Evolutionary conservation across 2,113 vertebrate genomes (phyloP).

Genomic region (Holacanthus passer): DNA sequence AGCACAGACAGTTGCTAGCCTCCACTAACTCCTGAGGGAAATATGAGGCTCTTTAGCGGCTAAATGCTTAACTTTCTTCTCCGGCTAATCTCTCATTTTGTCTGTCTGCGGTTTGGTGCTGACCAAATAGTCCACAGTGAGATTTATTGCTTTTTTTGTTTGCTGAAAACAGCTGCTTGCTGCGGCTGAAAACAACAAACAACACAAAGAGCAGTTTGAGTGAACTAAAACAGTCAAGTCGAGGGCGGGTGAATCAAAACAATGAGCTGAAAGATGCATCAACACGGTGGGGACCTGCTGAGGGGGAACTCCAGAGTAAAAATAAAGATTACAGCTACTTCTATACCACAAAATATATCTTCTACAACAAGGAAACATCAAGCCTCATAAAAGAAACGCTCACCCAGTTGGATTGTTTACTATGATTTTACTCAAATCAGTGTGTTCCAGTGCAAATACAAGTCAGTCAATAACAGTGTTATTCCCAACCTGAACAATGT

Average conservation of each 20-base stretch:
- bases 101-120: not conserved
- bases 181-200: not conserved
- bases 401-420: constrained; percentile 37
- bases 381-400: not conserved
- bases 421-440: constrained; percentile 92
- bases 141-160: not conserved
- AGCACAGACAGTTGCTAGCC: not conserved
- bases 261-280: no score
- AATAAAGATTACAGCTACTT: not conserved
- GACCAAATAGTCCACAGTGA: not conserved
- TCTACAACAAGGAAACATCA: not conserved
- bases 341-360: not conserved
- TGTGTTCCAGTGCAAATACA: constrained; percentile 92
- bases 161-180: not conserved
- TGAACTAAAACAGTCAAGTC: not conserved
- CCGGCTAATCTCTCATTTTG: not conserved
- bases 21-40: not conserved
- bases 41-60: not conserved
- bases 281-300: not conserved
- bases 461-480: constrained; percentile 67
- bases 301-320: not conserved
- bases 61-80: not conserved
- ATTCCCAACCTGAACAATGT: constrained; percentile 55
- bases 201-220: not conserved
- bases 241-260: not conserved